A percentile compares a stretch with the other conserved stretches of the same genome.
phyloP scores from a whole-genome alignment of 53 echinoderm and acorn worm genomes.

The Echinometra lucunter region DNA sequence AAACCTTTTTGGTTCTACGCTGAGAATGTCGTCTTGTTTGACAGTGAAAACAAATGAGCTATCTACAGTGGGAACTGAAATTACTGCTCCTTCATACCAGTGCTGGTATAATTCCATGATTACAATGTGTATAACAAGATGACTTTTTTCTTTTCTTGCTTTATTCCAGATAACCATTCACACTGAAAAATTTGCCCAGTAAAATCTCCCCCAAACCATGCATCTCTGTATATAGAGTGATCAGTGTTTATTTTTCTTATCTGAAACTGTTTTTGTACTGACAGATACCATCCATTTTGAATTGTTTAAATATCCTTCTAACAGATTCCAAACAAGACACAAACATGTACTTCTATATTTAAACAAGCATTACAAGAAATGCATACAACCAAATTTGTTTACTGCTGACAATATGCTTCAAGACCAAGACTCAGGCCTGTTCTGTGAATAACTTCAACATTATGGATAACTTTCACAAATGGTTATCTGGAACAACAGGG shows the following conservation, averaged over 20 bases:
- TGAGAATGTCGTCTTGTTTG: background rate
- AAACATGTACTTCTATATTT: background rate
- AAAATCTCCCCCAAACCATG: background rate
- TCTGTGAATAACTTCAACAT: background rate
- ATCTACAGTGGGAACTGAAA: constrained; percentile 10
- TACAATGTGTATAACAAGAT: background rate
- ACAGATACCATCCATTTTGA: background rate
- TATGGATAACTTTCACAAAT: background rate
- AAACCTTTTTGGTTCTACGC: background rate
- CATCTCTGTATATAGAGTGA: background rate
- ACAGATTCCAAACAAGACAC: background rate
- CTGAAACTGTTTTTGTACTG: background rate
- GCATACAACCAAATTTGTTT: background rate
- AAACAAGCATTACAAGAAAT: background rate
- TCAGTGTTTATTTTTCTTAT: background rate
- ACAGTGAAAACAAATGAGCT: background rate
- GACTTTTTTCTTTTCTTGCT: no score
- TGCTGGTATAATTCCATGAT: background rate
- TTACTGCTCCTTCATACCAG: background rate
- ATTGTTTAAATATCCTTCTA: no score
- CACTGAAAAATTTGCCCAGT: background rate
- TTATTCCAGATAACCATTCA: constrained; percentile 36
- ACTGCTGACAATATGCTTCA: background rate
- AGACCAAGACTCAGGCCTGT: background rate
- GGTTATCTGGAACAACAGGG: constrained; percentile 11